Evolutionary conservation across 2,888 invertebrate species (phyloP).

Genomic region (Itoplectis maculator): DNA sequence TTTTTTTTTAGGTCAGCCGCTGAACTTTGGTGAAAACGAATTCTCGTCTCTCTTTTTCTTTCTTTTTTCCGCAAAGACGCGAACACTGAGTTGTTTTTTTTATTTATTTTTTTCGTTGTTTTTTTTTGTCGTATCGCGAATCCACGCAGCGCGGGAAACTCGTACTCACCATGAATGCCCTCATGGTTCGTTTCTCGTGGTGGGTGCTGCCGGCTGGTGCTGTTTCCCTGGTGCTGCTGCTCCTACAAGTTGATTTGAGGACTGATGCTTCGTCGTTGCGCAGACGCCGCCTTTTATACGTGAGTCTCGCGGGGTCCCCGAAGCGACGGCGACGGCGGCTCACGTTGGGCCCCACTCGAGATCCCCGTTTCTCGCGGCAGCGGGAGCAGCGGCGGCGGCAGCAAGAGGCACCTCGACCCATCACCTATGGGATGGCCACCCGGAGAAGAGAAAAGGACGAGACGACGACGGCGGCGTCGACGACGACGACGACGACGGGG

Average conservation of each 20-base stretch:
- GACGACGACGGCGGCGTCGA: too few species aligned
- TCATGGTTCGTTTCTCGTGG: conserved; percentile 78
- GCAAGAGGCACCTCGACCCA: conserved; percentile 74
- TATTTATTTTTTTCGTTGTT: background rate
- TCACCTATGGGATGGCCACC: conserved; percentile 82
- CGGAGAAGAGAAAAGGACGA: conserved; percentile 20
- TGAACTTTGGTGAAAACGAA: conserved; percentile 36
- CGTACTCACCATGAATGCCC: conserved; percentile 84
- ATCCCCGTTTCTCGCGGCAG: conserved; percentile 2
- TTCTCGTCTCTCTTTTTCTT: background rate
- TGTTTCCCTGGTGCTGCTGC: conserved; percentile 75
- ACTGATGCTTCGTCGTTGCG: conserved; percentile 84
- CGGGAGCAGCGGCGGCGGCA: conserved; percentile 13
- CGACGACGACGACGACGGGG: too few species aligned
- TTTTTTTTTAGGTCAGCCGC: background rate
- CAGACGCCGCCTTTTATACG: conserved; percentile 83
- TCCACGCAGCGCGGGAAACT: conserved; percentile 26
- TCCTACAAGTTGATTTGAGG: conserved; percentile 82
- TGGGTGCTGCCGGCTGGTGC: conserved; percentile 66
- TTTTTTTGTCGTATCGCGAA: background rate
- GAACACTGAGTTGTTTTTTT: conserved; percentile 46
- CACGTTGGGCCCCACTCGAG: conserved; percentile 3
- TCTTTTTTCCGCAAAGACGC: background rate
- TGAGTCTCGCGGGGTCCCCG: too few species aligned
- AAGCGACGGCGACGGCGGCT: too few species aligned